Conservation (phyloP, 1,140 invertebrate species). For the Oedothorax gibbosus region DNA sequence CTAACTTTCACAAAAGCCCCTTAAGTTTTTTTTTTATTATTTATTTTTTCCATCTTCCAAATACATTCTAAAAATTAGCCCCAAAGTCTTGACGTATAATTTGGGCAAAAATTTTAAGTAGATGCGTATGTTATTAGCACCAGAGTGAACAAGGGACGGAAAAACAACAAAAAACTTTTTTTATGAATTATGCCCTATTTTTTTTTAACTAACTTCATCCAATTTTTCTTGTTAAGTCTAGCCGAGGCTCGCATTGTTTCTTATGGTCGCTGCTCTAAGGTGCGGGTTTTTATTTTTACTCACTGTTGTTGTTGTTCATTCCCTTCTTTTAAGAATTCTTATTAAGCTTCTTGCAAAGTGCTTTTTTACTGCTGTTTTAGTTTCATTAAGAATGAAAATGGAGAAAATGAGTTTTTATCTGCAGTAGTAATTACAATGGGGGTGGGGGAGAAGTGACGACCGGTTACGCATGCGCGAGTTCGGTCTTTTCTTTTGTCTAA, state of each 20-base stretch:
- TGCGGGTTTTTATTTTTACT: not conserved
- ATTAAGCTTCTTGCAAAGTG: conserved; percentile 56
- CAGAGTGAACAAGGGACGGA: not conserved
- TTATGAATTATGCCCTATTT: conserved; percentile 26
- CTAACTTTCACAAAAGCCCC: no score
- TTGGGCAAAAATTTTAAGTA: conserved; percentile 48
- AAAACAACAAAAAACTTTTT: not conserved
- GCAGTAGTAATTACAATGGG: conserved; percentile 56
- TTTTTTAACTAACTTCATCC: conserved; percentile 42
- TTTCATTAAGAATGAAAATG: conserved; percentile 60
- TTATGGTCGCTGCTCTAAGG: conserved; percentile 4
- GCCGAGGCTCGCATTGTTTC: conserved; percentile 36
- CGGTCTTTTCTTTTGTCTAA: conserved; percentile 37
- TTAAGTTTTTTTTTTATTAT: no score
- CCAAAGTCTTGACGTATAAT: conserved; percentile 25
- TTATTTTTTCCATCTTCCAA: no score
- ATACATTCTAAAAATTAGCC: conserved; percentile 31
- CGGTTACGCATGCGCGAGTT: conserved; percentile 44
- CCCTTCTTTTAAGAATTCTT: conserved; percentile 34
- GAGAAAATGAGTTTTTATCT: conserved; percentile 59
- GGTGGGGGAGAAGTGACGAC: conserved; percentile 17
- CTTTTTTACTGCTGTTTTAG: conserved; percentile 60
- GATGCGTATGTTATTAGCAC: conserved; percentile 53
- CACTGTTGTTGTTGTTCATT: not conserved
- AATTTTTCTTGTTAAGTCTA: conserved; percentile 48